Base-by-base conservation (phyloP, 2,113 vertebrate species). In the Clupea harengus region DNA sequence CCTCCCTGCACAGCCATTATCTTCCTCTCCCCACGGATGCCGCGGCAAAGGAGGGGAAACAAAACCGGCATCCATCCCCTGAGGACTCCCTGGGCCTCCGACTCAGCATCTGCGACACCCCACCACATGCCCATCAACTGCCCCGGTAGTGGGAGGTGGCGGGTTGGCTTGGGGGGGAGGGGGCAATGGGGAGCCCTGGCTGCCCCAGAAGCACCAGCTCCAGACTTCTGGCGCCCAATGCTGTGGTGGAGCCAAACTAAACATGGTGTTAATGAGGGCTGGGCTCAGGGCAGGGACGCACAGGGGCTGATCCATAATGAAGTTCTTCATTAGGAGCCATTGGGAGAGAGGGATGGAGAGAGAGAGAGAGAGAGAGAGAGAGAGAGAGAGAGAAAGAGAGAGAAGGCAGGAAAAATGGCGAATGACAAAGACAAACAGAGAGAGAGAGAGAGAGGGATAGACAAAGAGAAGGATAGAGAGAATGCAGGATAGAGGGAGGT, bases 21-120 rank as follows among this genome's bases (percentile, higher is more conserved):
- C 64, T 10, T 28, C 28, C 9, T 72, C 64, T 83, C 86, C 85
- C 83, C 82, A 45, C 45, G 91, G 80, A 91, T 87, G 92, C 89
- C 91, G 85, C 67, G 87, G 52, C 45, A 81, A 85, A 45, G 81
- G 82, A 84, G 85, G 85, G 78, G 86, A 89, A 83, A 89, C 75
- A 88, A 88, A 87, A 86, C 50, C 88, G 85, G n/a, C 64, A 72
- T 28, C 64, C n/a, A 6, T 28, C 64, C 22, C 64, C 64, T 13
- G 25, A 25, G 64, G 64, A 72, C 64, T 28, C 64, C 64, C 64
- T 7, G 64, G 25, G 64, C n/a, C 64, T 28, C 64, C 6, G 20
- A 25, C 64, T 32, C n/a, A 3, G 22, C 64, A 72, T 72, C 64
- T 72, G 64, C 32, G 64, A 72, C 64, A 72, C 64, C 64, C 28